Evolutionary conservation across 2,888 invertebrate genomes (phyloP).

Genomic region (Drosophila peninsularis): DNA sequence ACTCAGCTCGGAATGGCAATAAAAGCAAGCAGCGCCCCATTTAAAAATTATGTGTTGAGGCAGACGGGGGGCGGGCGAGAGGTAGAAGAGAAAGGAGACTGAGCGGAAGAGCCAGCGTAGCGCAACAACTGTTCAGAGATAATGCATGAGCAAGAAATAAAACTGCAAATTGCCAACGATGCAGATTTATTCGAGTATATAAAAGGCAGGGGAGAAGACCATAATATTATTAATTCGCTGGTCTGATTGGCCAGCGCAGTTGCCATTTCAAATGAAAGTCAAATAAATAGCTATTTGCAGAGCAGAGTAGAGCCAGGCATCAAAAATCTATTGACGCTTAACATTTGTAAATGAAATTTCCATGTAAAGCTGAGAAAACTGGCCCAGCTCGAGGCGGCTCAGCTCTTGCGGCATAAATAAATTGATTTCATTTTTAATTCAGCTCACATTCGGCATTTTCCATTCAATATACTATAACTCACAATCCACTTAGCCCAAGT

Average conservation of each 20-base stretch:
- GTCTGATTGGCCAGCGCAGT: conserved; percentile 16
- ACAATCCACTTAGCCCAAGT: not conserved
- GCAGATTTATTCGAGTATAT: conserved; percentile 31
- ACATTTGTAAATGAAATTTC: not conserved
- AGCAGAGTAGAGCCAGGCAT: not conserved
- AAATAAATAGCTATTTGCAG: conserved; percentile 12
- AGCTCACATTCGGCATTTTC: not conserved
- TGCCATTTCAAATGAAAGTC: conserved; percentile 3
- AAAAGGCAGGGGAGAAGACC: conserved; percentile 9
- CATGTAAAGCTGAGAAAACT: not conserved
- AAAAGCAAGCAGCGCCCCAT: conserved; percentile 77
- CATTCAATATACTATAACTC: not conserved
- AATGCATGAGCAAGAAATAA: conserved; percentile 35
- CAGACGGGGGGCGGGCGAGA: conserved; percentile 5
- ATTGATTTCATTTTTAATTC: conserved; percentile 8
- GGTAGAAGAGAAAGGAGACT: not conserved
- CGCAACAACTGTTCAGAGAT: conserved; percentile 50
- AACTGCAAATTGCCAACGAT: conserved; percentile 40
- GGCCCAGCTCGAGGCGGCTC: too few relatives aligned
- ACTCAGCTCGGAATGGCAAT: conserved; percentile 53
- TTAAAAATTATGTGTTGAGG: conserved; percentile 74
- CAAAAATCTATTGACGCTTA: not conserved
- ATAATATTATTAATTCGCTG: conserved; percentile 24
- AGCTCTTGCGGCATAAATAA: not conserved
- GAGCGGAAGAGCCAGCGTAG: conserved; percentile 15